Evolutionary conservation across 2,888 invertebrate species (phyloP).

Genomic region (Epinotia demarniana): DNA sequence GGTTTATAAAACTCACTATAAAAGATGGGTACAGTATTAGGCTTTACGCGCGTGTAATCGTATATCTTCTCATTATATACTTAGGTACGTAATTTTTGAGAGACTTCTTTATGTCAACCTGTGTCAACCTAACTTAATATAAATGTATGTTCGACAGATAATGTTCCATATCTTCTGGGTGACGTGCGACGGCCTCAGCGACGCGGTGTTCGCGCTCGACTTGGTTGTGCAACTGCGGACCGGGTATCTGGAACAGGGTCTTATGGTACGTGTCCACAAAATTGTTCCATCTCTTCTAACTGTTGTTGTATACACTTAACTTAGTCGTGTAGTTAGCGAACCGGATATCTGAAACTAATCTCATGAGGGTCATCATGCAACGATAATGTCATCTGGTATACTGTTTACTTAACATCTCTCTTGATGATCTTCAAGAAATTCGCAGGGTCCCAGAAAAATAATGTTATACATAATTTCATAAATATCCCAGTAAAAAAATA

Average conservation of each 20-base stretch:
- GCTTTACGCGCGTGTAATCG: no score
- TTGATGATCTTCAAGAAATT: no score
- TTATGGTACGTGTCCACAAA: slow-evolving; percentile 86
- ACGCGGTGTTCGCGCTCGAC: slow-evolving; percentile 94
- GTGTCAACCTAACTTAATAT: neutral
- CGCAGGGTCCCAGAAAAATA: no score
- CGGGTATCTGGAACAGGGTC: slow-evolving; percentile 97
- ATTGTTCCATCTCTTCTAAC: neutral
- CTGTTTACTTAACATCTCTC: neutral
- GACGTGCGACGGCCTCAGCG: slow-evolving; percentile 92
- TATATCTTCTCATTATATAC: no score
- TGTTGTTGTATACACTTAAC: slow-evolving; percentile 86
- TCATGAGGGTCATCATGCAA: slow-evolving; percentile 85
- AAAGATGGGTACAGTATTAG: no score
- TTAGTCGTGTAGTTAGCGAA: slow-evolving; percentile 95
- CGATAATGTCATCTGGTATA: neutral
- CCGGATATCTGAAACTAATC: slow-evolving; percentile 93
- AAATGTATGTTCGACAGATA: slow-evolving; percentile 74
- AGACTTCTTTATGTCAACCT: neutral
- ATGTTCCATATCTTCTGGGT: slow-evolving; percentile 91
- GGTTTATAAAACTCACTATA: no score
- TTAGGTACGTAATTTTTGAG: neutral
- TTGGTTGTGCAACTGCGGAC: slow-evolving; percentile 96
- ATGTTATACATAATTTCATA: no score
- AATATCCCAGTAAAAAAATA: neutral